Evolutionary conservation across 2,797 vertebrate species (phyloP), one percentile per base, ranked within the genome.

Genomic region (Nannoperca obscura): DNA sequence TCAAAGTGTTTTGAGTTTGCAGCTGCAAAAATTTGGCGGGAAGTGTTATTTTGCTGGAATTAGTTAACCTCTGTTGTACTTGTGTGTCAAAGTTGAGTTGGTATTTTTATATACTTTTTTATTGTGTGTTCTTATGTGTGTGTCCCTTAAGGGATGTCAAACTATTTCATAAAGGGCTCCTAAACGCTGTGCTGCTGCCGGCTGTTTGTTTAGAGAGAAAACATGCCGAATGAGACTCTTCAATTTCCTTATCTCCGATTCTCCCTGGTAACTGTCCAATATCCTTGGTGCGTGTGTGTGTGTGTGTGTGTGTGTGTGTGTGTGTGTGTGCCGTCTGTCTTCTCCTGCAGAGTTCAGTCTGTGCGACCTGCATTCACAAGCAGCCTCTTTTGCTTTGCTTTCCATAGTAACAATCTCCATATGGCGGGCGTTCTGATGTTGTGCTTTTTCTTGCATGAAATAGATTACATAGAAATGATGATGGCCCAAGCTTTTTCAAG

Each of bases 181-280:
- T 86, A 91, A 89, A 91, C 7, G 44, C 74, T 78, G 54, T 6
- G 47, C 76, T 80, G 80, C 88, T 78, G 69, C 70, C 1, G 50
- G 54, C 78, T 83, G 78, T 88, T 87, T 91, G 91, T 93, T 94
- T 94, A 77, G 80, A 93, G 66, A 93, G 87, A 91, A 92, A 93
- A 93, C 85, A 92, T 82, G 71, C 61, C 2, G 81, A 87, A 83
- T 86, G 83, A 92, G 88, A 90, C 81, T 73, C 85, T 92, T 93
- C 91, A 91, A 92, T 94, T 94, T 94, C 93, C 91, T 93, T 94
- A 95, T 94, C 92, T 93, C 86, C 55, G 75, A 89, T 89, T 92
- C 80, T 82, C 80, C 79, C 80, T 93, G 91, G 86, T 92, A 85
- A 86, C 83, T 88, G 85, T 93, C 86, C 89, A 95, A 94, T 92